phyloP scores from a whole-genome alignment of 2,113 vertebrate species.

The Mobula birostris region DNA sequence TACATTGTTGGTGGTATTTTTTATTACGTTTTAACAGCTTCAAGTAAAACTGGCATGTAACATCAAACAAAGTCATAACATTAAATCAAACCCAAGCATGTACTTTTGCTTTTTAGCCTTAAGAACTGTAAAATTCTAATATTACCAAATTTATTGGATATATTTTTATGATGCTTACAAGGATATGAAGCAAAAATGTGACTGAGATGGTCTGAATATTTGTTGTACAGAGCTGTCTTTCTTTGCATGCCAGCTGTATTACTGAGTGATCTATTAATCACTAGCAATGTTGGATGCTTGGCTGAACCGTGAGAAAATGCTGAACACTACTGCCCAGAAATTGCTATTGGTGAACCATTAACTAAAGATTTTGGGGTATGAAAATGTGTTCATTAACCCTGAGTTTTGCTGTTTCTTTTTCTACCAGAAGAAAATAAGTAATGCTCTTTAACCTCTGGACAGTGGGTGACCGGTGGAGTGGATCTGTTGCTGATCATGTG shows the following conservation, averaged over 20 bases:
- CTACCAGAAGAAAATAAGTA: neutral
- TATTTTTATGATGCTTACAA: neutral
- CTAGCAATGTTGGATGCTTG: neutral
- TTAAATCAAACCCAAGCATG: neutral
- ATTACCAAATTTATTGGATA: neutral
- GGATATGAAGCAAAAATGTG: neutral
- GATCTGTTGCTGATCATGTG: neutral
- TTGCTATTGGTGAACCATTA: neutral
- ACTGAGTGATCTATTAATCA: neutral
- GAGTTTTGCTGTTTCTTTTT: neutral
- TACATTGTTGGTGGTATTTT: slow-evolving; percentile 20
- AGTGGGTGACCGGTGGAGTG: neutral
- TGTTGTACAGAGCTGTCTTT: neutral
- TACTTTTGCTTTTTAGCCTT: neutral
- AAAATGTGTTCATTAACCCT: neutral
- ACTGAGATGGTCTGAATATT: neutral
- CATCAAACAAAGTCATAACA: neutral
- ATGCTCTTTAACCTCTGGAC: neutral
- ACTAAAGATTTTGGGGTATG: neutral
- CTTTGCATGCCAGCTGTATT: neutral
- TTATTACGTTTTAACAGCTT: slow-evolving; percentile 29
- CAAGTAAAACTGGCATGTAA: slow-evolving; percentile 31
- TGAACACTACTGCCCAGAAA: neutral
- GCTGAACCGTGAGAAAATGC: neutral
- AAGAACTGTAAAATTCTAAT: neutral